Percentiles rank a stretch among this genome's conserved stretches.
phyloP scores from a whole-genome alignment of 2,888 invertebrate genomes.

The Xanthostigma xanthostigma region DNA sequence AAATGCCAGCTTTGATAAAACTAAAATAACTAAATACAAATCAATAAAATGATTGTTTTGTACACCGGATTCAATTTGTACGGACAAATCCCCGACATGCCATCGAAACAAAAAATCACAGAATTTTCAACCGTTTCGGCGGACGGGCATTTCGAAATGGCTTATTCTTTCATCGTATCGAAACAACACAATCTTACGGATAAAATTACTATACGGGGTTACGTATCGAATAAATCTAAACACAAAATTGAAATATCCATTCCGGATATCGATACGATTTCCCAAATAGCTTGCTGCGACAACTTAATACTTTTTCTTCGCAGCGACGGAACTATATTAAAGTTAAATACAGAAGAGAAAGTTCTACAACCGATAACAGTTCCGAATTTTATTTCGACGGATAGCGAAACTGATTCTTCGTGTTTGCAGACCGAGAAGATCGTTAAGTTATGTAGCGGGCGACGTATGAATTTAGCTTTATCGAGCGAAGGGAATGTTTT shows the following conservation, averaged over 20 bases:
- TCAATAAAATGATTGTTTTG: constrained; percentile 26
- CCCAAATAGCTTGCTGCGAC: constrained; percentile 17
- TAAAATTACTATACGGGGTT: no score
- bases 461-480: constrained; percentile 30
- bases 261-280: not conserved
- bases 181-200: no score
- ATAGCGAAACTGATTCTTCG: constrained; percentile 12
- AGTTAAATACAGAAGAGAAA: not conserved
- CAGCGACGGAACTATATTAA: constrained; percentile 12
- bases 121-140: no score
- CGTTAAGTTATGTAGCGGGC: constrained; percentile 30
- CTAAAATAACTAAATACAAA: constrained; percentile 12
- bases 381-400: constrained; percentile 9
- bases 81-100: constrained; percentile 19
- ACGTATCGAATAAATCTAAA: no score
- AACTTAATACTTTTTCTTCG: constrained; percentile 19
- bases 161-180: no score
- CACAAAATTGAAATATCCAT: no score
- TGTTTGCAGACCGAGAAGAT: constrained; percentile 19
- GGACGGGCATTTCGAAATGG: no score
- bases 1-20: not conserved
- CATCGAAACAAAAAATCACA: no score
- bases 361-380: constrained; percentile 17
- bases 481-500: constrained; percentile 38
- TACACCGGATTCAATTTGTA: constrained; percentile 28